Evolutionary conservation across 2,113 vertebrate genomes (phyloP), one percentile per base, ranked within the genome.

Genomic region (Nesogale talazaci): DNA sequence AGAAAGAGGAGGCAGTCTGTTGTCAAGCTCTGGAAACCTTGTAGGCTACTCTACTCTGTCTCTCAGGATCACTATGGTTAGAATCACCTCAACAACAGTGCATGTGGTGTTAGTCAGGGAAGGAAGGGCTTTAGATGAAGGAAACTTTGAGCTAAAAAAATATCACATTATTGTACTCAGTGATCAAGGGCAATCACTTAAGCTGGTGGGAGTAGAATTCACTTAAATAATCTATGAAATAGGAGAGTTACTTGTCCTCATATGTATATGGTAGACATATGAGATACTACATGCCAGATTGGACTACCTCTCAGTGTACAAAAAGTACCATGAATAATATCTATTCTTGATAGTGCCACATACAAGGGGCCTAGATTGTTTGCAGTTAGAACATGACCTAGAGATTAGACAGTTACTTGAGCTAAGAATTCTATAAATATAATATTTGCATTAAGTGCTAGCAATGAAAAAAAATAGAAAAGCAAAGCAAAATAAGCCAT

Each of bases 341-440:
- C 61, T 57, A 65, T 57, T 74, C 40, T 92, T 84, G 76, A 74
- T 38, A 19, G 1, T 78, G 89, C 61, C 17, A 59, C 29, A 76
- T 34, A 23, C 23, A 34, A 88, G 10, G 80, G 56, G 20, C 20
- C 61, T 92, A 61, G 22, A 57, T 34, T 95, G 52, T 89, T 52
- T 52, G 46, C 46, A 52, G 46, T 52, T 52, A 52, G 5, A 12
- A 52, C 14, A 6, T 52, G 46, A 52, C 14, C 34, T 52, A 79
- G 89, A 85, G 90, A 90, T 36, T 77, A 94, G 93, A 76, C 67
- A 93, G 70, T 87, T 85, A 59, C 19, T 92, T 77, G 46, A 89
- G 31, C 25, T 59, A 76, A 89, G 70, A 94, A 89, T 69, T 89
- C 80, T 23, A 17, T 72, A 72, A 25, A 9, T 76, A 1, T 72